Conservation (phyloP, 2,113 vertebrate species). For the Syngnathoides biaculeatus region DNA sequence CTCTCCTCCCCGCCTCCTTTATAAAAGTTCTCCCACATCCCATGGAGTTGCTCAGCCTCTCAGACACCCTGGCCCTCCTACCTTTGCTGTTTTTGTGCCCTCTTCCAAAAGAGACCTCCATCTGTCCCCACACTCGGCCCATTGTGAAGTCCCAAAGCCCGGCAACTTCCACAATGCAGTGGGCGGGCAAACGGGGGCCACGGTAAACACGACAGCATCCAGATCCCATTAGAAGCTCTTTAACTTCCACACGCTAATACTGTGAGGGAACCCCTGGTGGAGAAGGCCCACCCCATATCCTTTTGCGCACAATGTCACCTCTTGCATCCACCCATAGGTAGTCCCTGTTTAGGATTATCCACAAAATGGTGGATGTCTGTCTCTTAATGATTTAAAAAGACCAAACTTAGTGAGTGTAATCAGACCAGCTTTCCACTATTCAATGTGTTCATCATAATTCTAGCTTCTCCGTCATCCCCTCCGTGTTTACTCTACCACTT, state of each 20-base stretch:
- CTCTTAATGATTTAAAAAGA: background rate
- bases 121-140: constrained; percentile 75
- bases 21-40: constrained; percentile 40
- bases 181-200: constrained; percentile 69
- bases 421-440: background rate
- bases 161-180: constrained; percentile 74
- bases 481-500: constrained; percentile 59
- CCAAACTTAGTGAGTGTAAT: background rate
- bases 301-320: constrained; percentile 63
- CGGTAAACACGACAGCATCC: constrained; percentile 80
- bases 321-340: constrained; percentile 55
- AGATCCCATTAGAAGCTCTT: constrained; percentile 81
- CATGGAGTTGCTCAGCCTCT: constrained; percentile 40
- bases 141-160: constrained; percentile 75
- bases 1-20: constrained; percentile 31
- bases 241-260: constrained; percentile 74
- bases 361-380: background rate
- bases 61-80: constrained; percentile 62
- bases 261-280: constrained; percentile 58
- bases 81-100: constrained; percentile 69
- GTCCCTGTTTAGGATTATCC: constrained; percentile 29
- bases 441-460: constrained; percentile 11
- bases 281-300: constrained; percentile 52
- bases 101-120: constrained; percentile 72
- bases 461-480: constrained; percentile 36